phyloP scores from a whole-genome alignment of 2,888 invertebrate species.

The Tetragonula carbonaria region DNA sequence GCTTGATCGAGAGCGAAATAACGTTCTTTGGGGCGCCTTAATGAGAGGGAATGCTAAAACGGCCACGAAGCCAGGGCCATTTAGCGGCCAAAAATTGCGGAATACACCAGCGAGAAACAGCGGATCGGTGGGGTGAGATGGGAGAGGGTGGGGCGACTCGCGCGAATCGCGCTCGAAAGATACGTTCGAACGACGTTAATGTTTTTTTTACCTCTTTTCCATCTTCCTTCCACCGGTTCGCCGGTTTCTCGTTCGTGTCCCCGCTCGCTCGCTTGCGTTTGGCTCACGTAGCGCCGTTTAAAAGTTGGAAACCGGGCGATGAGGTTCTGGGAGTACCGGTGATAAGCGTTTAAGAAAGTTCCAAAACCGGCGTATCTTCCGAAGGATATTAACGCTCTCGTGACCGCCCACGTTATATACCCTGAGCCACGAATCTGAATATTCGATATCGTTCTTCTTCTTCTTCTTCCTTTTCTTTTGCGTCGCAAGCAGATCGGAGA shows the following conservation, averaged over 20 bases:
- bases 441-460: neutral
- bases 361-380: slow-evolving; percentile 43
- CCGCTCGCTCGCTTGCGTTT: neutral
- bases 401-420: slow-evolving; percentile 38
- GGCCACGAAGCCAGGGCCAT: slow-evolving; percentile 51
- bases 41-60: slow-evolving; percentile 68
- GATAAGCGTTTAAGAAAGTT: slow-evolving; percentile 54
- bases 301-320: slow-evolving; percentile 10
- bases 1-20: slow-evolving; percentile 56
- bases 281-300: slow-evolving; percentile 19
- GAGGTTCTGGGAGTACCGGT: slow-evolving; percentile 42
- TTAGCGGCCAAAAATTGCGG: slow-evolving; percentile 62
- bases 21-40: slow-evolving; percentile 56
- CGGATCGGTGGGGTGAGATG: neutral
- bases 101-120: slow-evolving; percentile 40
- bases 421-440: neutral
- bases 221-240: neutral
- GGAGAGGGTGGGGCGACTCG: slow-evolving; percentile 1
- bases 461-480: neutral
- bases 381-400: slow-evolving; percentile 46
- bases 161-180: slow-evolving; percentile 46
- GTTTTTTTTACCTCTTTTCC: slow-evolving; percentile 11
- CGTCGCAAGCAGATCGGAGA: neutral
- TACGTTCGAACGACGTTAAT: slow-evolving; percentile 51
- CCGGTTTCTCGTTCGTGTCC: neutral